Base-by-base conservation (phyloP, 2,113 vertebrate species). In the Calidris pugnax region DNA sequence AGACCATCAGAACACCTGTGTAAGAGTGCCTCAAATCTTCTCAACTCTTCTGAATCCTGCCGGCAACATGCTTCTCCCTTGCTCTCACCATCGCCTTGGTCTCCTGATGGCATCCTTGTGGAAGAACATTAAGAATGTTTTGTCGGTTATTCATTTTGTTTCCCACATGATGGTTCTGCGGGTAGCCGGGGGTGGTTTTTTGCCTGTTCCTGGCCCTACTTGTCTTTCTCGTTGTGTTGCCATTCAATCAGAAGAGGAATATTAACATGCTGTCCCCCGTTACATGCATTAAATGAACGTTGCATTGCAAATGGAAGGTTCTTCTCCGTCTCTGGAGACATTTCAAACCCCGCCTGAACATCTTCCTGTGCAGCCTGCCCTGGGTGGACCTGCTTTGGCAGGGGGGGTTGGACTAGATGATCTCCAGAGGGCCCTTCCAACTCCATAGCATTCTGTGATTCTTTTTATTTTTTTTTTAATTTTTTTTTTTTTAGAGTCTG, bases 1-100 rank as follows among this genome's bases (percentile, higher is more conserved):
- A 78, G 68, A 59, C 63, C 37, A 22, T 72, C 35, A 45, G 57
- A 87, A 45, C 35, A 53, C 50, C 88, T 86, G 28, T 6, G 3
- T 75, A 28, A 48, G 28, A 24, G 8, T 60, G 7, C 22, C 37
- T 22, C 74, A 73, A 69, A 90, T 91, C 81, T 89, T 74, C 73
- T 43, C 18, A 79, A 20, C 11, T 63, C 50, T 23, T 74, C 77
- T 68, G 69, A 80, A 67, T 79, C 18, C 21, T 63, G 37, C 57
- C 2, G 1, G 33, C 47, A 93, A 32, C 48, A 35, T 0, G 0
- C 17, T 80, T 82, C 55, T 87, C 33, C 15, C 26, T 7, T 0
- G 7, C 23, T 72, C n/a, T 89, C 15, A 2, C 66, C 1, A 1
- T 55, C 63, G 27, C 2, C 0, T 60, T 73, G 35, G 33, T 90